These are phyloP conservation scores for Megalopta genalis DNA, from an alignment of 1,140 invertebrate genomes.

Conservation along the genomic window DNA sequence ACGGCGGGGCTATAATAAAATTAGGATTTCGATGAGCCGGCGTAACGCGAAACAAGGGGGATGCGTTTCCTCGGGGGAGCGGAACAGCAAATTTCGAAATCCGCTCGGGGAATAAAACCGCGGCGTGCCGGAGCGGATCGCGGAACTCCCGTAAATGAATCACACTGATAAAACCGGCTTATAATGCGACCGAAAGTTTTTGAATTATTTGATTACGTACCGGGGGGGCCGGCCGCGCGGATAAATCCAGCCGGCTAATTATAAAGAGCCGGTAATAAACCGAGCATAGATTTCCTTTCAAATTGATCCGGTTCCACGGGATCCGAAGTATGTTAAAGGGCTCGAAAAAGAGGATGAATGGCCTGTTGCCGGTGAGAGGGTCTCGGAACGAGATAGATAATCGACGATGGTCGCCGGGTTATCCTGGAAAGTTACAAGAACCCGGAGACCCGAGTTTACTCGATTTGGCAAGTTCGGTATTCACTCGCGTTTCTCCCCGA, in stretches of 20 bases:
- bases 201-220: constrained; percentile 4
- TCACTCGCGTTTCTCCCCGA: constrained; percentile 24
- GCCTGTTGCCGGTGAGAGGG: neutral
- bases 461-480: constrained; percentile 62
- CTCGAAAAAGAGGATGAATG: constrained; percentile 12
- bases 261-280: neutral
- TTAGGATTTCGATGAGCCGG: constrained; percentile 66
- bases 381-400: constrained; percentile 33
- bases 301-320: constrained; percentile 4
- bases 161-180: neutral
- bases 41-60: constrained; percentile 60
- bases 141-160: constrained; percentile 30
- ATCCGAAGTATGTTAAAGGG: neutral
- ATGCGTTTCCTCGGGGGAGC: constrained; percentile 52
- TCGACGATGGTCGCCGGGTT: constrained; percentile 35
- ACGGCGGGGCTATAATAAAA: constrained; percentile 58
- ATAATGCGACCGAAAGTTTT: neutral
- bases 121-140: neutral
- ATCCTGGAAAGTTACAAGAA: constrained; percentile 56
- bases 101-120: neutral
- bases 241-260: constrained; percentile 2
- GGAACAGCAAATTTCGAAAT: constrained; percentile 51
- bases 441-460: constrained; percentile 55
- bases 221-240: neutral
- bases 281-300: neutral